Percentiles rank a stretch among this genome's conserved stretches.
phyloP scores from a whole-genome alignment of 1,140 invertebrate genomes.

The Cryptotermes secundus region DNA sequence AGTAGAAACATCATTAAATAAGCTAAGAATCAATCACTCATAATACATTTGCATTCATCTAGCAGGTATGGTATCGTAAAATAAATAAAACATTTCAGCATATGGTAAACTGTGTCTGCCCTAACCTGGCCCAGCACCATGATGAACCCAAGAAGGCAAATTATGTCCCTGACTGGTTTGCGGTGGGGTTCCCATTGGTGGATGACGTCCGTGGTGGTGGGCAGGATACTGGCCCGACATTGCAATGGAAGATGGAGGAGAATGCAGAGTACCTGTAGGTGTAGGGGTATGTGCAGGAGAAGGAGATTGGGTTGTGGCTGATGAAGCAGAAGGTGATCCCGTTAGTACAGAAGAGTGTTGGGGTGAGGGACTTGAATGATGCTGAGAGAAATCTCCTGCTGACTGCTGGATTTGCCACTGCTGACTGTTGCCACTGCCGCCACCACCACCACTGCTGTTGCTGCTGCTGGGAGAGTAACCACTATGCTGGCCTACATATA shows the following conservation, averaged over 20 bases:
- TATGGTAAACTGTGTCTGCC: background rate
- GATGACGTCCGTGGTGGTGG: conserved; percentile 29
- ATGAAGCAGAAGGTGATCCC: background rate
- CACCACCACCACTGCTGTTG: background rate
- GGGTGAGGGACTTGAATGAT: conserved; percentile 25
- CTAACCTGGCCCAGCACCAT: conserved; percentile 8
- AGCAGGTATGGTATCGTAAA: too few relatives aligned
- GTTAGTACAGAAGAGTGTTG: conserved; percentile 20
- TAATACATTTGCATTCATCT: too few relatives aligned
- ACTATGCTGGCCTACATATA: background rate
- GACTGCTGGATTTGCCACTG: conserved; percentile 15
- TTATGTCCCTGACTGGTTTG: conserved; percentile 25
- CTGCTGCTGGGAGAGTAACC: background rate
- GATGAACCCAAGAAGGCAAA: conserved; percentile 27
- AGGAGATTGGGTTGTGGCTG: background rate
- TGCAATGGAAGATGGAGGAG: conserved; percentile 15
- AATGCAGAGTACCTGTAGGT: conserved; percentile 18
- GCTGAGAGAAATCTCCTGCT: conserved; percentile 22
- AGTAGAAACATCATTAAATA: too few relatives aligned
- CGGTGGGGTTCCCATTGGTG: conserved; percentile 23
- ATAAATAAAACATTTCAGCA: background rate
- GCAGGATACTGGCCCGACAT: conserved; percentile 36
- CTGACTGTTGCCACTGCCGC: background rate
- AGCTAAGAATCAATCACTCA: too few relatives aligned
- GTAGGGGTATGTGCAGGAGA: conserved; percentile 25